Percentiles rank a stretch among this genome's conserved stretches.
Conservation (phyloP, 1,140 invertebrate species). For the Scaptomyza montana region DNA sequence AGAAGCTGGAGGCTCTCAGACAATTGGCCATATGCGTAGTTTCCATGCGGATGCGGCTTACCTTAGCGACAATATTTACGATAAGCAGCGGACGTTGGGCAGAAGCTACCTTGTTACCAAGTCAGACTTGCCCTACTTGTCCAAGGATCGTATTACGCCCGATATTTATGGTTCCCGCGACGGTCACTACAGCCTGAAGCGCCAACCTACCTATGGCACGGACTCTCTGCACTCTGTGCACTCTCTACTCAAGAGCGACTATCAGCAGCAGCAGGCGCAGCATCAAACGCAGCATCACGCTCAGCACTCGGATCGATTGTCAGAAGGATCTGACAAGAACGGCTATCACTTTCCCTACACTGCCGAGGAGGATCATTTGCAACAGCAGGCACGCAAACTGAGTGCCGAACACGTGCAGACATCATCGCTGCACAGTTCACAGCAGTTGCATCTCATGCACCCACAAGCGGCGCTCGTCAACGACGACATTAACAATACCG, state of each 20-base stretch:
- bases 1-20: constrained; percentile 64
- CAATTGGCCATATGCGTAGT: constrained; percentile 78
- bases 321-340: constrained; percentile 90
- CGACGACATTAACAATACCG: constrained; percentile 85
- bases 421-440: constrained; percentile 78
- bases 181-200: constrained; percentile 78
- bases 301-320: constrained; percentile 86
- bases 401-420: constrained; percentile 58
- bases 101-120: constrained; percentile 72
- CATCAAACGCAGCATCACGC: constrained; percentile 80
- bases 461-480: constrained; percentile 74
- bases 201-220: constrained; percentile 69
- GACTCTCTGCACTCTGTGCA: constrained; percentile 84
- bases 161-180: constrained; percentile 81
- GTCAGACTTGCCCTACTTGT: constrained; percentile 78
- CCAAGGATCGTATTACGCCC: constrained; percentile 80
- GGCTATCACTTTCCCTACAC: constrained; percentile 92
- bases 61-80: constrained; percentile 79
- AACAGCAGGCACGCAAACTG: constrained; percentile 84
- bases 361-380: constrained; percentile 85
- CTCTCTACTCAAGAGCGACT: constrained; percentile 86
- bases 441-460: constrained; percentile 60
- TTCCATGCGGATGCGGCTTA: constrained; percentile 78
- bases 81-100: constrained; percentile 73
- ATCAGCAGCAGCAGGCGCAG: constrained; percentile 86